Base-by-base conservation (phyloP, 2,113 vertebrate genomes). In the Alexandromys fortis region DNA sequence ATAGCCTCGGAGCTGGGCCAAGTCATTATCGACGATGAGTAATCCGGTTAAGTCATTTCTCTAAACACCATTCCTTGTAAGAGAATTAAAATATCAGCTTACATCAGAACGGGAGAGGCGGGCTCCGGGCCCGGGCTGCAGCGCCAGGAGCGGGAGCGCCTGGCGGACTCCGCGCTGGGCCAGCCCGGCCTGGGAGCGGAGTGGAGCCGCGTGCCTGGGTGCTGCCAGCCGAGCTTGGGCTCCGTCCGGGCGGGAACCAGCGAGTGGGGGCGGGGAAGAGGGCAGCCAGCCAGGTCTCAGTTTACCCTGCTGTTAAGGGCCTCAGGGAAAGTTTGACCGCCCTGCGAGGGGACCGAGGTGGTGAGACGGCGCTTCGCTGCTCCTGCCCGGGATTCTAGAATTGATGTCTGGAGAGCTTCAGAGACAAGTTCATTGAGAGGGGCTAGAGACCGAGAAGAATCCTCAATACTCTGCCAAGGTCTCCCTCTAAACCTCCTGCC, bases 41-140 rank as follows among this genome's bases (percentile, higher is more conserved):
- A 98, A 98, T 96, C 98, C 95, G 96, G 93, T 98, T 98, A 98
- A 98, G 97, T 98, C 98, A 98, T 98, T 98, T 97, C 97, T 98
- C 97, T 97, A 97, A 95, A 97, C 97, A 97, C 96, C 96, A 95
- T 97, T 98, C 98, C 97, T 97, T 97, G 98, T 98, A 98, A 98
- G 95, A 98, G 92, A 97, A 98, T 96, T 97, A 98, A 98, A 98
- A 98, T 97, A 96, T 96, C 98, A 95, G 95, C 92, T 97, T 96
- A 97, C 98, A 97, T 98, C 98, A 97, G 95, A 95, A 45, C 7
- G 26, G 85, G 94, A 83, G 94, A 88, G 68, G 97, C 85, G 3
- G 89, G 81, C 95, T 75, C 91, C 73, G 30, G 90, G 83, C 70
- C n/a, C 3, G 21, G 33, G 65, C 79, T 10, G 88, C 94, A 63